Conservation (phyloP, 2,888 invertebrate species). For the Sesamia inferens region DNA sequence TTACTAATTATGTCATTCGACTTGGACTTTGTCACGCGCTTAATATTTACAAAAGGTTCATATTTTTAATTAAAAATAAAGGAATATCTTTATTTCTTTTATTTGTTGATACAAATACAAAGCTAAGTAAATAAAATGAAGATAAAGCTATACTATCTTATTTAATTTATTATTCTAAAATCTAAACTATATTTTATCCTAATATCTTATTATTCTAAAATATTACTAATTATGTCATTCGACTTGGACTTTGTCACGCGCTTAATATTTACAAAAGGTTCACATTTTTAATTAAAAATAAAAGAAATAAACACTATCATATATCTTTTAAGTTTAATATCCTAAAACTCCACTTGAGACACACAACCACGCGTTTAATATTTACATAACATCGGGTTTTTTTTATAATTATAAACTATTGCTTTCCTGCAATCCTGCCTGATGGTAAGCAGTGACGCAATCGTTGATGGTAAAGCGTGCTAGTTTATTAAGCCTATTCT, state of each 20-base stretch:
- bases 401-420: too few species aligned
- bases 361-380: not conserved
- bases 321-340: not conserved
- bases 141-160: not conserved
- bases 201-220: not conserved
- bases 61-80: not conserved
- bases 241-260: not conserved
- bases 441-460: too few species aligned
- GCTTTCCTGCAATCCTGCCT: too few species aligned
- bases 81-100: too few species aligned
- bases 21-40: not conserved
- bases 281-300: not conserved
- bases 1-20: not conserved
- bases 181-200: not conserved
- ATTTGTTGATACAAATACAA: too few species aligned
- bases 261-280: not conserved
- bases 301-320: not conserved
- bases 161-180: not conserved
- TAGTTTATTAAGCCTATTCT: not conserved
- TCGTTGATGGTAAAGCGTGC: too few species aligned
- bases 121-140: too few species aligned
- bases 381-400: not conserved
- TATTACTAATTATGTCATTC: not conserved
- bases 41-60: not conserved
- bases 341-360: not conserved